Evolutionary conservation across 1,140 invertebrate species (phyloP), one percentile per base, ranked within the genome.

Genomic region (Frieseomelitta varia): DNA sequence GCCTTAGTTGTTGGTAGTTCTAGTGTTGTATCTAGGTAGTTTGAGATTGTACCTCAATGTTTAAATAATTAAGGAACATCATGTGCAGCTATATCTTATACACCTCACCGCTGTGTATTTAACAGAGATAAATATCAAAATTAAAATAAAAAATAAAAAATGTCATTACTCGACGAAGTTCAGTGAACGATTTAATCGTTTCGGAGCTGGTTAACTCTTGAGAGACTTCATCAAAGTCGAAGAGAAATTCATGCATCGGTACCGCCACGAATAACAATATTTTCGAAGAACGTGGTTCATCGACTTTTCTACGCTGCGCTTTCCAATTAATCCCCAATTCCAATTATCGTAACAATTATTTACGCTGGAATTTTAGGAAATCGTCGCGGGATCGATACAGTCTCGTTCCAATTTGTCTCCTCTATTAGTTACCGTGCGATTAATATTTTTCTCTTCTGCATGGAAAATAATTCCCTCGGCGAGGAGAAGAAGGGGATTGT

Each of bases 111-210:
- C 39, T 39, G 39, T n/a, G n/a, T n/a, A n/a, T 39, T 39, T 39
- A 6, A 39, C 4, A 39, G 3, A 39, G 3, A 39, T 3, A 39
- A 39, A 39, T 3, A n/a, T n/a, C n/a, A n/a, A n/a, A 39, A 39
- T 39, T 39, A 39, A 39, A 39, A 39, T 39, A 6, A 39, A 39
- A 39, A 39, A 39, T 39, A n/a, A n/a, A 39, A 39, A 39, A 39
- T 39, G 39, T 39, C 39, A 47, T 47, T 47, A 10, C 6, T 10
- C 39, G 39, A 30, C 8, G 6, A 3, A 47, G 17, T 8, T 34
- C 56, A 21, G 34, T 30, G 73, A 51, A 72, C 58, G 58, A 65
- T 78, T 77, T 51, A 51, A 51, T 77, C 75, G 75, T 51, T 65
- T 47, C 47, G n/a, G 34, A 76, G 74, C 12, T 76, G 56, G 27